phyloP scores from a whole-genome alignment of 2,888 invertebrate species.

The Aethes cnicana region DNA sequence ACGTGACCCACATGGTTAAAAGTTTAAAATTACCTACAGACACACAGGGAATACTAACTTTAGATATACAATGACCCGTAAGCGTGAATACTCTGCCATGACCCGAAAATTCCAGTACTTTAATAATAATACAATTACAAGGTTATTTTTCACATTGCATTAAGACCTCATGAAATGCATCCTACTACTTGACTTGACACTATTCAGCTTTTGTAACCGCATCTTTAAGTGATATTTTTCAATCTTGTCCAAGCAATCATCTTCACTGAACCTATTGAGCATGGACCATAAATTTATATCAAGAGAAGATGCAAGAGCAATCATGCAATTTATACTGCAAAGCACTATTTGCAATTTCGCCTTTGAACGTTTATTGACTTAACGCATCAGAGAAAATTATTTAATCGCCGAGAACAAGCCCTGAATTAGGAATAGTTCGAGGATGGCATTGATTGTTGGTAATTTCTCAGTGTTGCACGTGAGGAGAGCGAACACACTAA shows the following conservation, averaged over 20 bases:
- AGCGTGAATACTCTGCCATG: neutral
- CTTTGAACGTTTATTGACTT: constrained; percentile 47
- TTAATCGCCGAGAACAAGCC: constrained; percentile 46
- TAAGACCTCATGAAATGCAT: no score
- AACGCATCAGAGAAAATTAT: constrained; percentile 52
- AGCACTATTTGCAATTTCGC: constrained; percentile 65
- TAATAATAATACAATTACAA: constrained; percentile 5
- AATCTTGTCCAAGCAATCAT: constrained; percentile 45
- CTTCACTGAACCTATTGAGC: constrained; percentile 54
- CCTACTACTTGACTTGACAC: no score
- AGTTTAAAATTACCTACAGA: constrained; percentile 35
- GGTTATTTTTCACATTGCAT: no score
- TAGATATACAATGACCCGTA: constrained; percentile 21
- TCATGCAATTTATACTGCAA: constrained; percentile 73
- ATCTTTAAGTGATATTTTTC: constrained; percentile 1
- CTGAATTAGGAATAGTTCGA: constrained; percentile 1
- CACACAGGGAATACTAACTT: constrained; percentile 28
- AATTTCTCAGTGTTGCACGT: constrained; percentile 41
- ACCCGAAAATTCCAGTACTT: no score
- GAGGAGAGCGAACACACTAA: constrained; percentile 61
- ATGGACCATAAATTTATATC: constrained; percentile 71
- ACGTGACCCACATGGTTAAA: constrained; percentile 55
- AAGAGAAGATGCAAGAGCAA: constrained; percentile 66
- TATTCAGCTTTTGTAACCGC: neutral
- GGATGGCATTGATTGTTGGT: neutral